These are phyloP conservation scores for Amniataba percoides DNA, from an alignment of 2,797 vertebrate species.

Conservation along the genomic window DNA sequence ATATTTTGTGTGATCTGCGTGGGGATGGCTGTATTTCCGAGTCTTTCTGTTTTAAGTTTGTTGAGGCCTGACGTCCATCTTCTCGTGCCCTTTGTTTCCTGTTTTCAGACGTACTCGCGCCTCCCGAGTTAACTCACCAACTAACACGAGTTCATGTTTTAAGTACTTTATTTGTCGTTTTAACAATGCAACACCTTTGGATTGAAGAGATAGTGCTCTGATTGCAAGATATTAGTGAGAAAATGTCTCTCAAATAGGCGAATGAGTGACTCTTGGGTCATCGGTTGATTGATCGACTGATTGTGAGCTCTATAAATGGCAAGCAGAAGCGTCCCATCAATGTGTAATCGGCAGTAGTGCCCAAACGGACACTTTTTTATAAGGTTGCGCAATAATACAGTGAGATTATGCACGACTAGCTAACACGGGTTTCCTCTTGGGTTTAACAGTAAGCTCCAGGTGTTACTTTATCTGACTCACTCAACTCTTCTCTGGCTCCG, in stretches of 20 bases:
- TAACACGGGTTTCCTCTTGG: too few relatives aligned
- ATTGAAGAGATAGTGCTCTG: fast-evolving
- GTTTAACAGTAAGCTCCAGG: background rate
- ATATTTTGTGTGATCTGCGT: constrained; percentile 56
- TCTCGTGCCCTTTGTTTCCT: constrained; percentile 90
- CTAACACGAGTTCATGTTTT: constrained; percentile 51
- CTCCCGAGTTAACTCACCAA: constrained; percentile 68
- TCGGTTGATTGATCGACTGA: constrained; percentile 32
- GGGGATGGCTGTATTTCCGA: constrained; percentile 46
- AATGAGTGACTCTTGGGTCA: background rate
- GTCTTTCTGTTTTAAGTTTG: constrained; percentile 77
- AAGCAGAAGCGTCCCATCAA: constrained; percentile 23
- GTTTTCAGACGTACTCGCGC: constrained; percentile 86
- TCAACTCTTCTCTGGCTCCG: background rate
- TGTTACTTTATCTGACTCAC: background rate
- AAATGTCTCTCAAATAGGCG: fast-evolving
- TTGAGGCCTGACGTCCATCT: constrained; percentile 84
- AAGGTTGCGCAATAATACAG: background rate
- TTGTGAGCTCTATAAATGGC: constrained; percentile 5
- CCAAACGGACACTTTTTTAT: background rate
- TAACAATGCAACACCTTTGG: fast-evolving
- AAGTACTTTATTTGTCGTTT: constrained; percentile 41
- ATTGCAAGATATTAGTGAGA: fast-evolving
- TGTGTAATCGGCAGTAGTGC: constrained; percentile 21
- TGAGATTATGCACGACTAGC: too few relatives aligned